Evolutionary conservation across 2,888 invertebrate genomes (phyloP), one percentile per base, ranked within the genome.

Genomic region (Coleophora deauratella): DNA sequence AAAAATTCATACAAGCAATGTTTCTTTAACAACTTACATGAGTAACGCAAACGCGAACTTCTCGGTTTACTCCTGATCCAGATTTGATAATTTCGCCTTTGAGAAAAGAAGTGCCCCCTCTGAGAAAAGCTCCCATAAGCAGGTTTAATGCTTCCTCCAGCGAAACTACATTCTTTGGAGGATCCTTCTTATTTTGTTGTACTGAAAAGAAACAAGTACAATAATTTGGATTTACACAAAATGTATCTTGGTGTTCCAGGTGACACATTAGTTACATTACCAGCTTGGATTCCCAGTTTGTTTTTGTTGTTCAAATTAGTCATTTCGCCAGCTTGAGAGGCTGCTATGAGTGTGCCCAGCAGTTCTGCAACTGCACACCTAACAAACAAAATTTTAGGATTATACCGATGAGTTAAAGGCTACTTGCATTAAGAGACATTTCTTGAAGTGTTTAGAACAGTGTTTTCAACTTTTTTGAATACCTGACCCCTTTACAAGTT

Each of bases 21-120:
- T n/a, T n/a, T n/a, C n/a, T n/a, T n/a, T n/a, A n/a, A n/a, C n/a
- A 21, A 88, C 91, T 90, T 78, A 96, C 96, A 86, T 99, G 96
- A 3, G 99, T 98, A 0, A 99, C 96, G 45, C 99, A 99, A 43
- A 99, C 97, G 52, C 99, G 89, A 41, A 99, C 95, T 88, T 99
- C 99, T 48, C 97, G 88, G 72, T 97, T 97, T 0, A 98, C 94
- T 8, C 95, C 93, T 0, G 95, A 95, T 51, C 94, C 94, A 3
- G 97, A 97, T 79, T 98, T 98, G 52, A 98, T 98, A 66, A 98
- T 97, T 81, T 98, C 98, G 13, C 96, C 96, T 77, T 98, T 98
- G 15, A 98, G 84, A 70, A 98, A 98, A 1, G 97, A 95, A 2
- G 93, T 95, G 10, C 98, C 98, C 0, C 99, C 98, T 45, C 97